Evolutionary conservation across 2,888 invertebrate species (phyloP).

Genomic region (Eristalinus aeneus): DNA sequence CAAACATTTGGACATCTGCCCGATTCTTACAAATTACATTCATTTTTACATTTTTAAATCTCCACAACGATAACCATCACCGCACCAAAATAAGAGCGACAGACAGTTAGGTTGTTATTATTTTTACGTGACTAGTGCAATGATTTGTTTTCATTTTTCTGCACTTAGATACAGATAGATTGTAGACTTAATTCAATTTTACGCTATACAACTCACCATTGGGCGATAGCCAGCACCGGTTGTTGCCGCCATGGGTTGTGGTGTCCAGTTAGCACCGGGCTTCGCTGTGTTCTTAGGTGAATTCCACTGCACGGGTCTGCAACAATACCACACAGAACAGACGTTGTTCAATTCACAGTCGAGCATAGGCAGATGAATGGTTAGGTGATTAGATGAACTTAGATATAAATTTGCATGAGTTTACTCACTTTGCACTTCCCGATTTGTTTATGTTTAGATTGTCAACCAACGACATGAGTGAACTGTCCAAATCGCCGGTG

Average conservation of each 20-base stretch:
- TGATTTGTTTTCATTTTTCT: background rate
- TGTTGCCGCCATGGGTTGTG: constrained; percentile 94
- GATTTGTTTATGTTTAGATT: constrained; percentile 94
- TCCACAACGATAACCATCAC: background rate
- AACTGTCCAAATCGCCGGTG: constrained; percentile 96
- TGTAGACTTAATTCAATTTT: background rate
- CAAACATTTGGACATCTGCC: background rate
- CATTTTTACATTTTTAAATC: constrained; percentile 28
- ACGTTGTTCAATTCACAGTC: constrained; percentile 48
- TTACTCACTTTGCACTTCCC: constrained; percentile 85
- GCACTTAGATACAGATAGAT: constrained; percentile 13
- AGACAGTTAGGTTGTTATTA: constrained; percentile 6
- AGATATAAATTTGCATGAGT: background rate
- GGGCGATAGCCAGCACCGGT: constrained; percentile 93
- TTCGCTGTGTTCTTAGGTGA: constrained; percentile 93
- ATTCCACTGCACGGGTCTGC: constrained; percentile 94
- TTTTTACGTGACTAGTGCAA: background rate
- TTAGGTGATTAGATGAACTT: background rate
- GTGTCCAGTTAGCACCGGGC: constrained; percentile 90
- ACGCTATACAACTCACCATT: constrained; percentile 85
- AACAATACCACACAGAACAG: constrained; percentile 61
- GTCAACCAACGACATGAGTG: constrained; percentile 95
- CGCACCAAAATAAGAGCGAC: background rate
- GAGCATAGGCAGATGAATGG: constrained; percentile 24
- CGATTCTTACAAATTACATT: background rate